These are phyloP conservation scores for Peromyscus leucopus DNA, from an alignment of 2,113 vertebrate species.

Conservation along the genomic window DNA sequence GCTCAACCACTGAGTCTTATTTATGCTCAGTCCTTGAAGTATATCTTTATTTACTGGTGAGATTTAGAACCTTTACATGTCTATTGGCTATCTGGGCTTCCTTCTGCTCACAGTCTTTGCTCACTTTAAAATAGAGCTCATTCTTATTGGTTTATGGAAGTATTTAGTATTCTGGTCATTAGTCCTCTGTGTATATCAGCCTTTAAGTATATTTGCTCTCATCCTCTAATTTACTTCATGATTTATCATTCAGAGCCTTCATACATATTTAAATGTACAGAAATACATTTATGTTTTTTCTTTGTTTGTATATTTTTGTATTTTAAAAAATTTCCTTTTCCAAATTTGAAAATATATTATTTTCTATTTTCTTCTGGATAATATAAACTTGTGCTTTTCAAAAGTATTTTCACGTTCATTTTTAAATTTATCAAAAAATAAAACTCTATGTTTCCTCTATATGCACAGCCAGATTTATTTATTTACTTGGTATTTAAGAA, in stretches of 20 bases:
- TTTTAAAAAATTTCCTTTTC: background rate
- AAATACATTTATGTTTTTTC: background rate
- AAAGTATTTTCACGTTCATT: background rate
- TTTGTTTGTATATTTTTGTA: background rate
- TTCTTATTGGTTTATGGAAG: slow-evolving; percentile 15
- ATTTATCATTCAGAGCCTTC: slow-evolving; percentile 14
- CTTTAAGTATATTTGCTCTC: background rate
- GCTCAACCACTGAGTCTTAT: background rate
- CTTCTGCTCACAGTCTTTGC: slow-evolving; percentile 4
- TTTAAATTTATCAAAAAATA: background rate
- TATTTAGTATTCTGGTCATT: background rate
- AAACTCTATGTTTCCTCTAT: background rate
- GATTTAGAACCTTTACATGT: background rate
- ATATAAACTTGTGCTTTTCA: background rate
- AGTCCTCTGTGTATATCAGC: background rate
- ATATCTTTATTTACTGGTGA: background rate
- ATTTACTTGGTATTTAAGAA: background rate
- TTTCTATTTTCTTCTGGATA: slow-evolving; percentile 16
- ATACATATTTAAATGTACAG: slow-evolving; percentile 2
- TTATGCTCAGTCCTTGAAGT: background rate
- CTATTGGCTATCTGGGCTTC: background rate
- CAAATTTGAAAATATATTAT: background rate
- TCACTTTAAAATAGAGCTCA: background rate
- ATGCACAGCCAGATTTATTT: background rate
- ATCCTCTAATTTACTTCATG: background rate